Evolutionary conservation across 2,113 vertebrate genomes (phyloP).

Genomic region (Thalassoma bifasciatum): DNA sequence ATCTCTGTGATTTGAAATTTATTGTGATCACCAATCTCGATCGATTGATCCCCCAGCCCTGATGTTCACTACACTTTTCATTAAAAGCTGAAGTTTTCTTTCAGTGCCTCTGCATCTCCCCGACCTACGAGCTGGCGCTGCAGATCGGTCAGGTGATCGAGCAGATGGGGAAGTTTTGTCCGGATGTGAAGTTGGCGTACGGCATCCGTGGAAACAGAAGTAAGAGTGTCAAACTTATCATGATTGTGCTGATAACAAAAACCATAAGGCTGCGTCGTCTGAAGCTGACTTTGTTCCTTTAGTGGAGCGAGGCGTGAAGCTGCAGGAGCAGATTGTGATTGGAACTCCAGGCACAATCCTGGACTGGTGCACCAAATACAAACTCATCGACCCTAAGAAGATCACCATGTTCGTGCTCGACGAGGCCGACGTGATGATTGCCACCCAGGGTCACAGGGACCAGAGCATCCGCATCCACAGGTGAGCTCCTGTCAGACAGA

Average conservation of each 20-base stretch:
- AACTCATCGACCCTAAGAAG: slow-evolving; percentile 91
- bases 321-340: slow-evolving; percentile 93
- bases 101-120: slow-evolving; percentile 94
- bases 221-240: slow-evolving; percentile 83
- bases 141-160: slow-evolving; percentile 97
- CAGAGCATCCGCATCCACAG: slow-evolving; percentile 97
- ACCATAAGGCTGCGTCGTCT: background rate
- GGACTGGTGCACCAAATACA: slow-evolving; percentile 94
- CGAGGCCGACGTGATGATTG: slow-evolving; percentile 97
- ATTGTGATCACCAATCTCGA: too few relatives aligned
- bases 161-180: slow-evolving; percentile 93
- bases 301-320: slow-evolving; percentile 89
- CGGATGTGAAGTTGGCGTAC: slow-evolving; percentile 90
- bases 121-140: slow-evolving; percentile 94
- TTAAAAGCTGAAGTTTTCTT: slow-evolving; percentile 2
- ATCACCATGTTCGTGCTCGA: slow-evolving; percentile 95
- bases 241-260: too few relatives aligned
- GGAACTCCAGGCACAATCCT: slow-evolving; percentile 93
- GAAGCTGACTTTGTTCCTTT: slow-evolving; percentile 23
- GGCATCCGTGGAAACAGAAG: slow-evolving; percentile 92
- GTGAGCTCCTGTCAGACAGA: slow-evolving; percentile 63
- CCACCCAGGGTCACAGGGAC: slow-evolving; percentile 94
- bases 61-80: too few relatives aligned
- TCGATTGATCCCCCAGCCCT: too few relatives aligned
- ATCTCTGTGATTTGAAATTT: too few relatives aligned